phyloP scores from a whole-genome alignment of 2,113 vertebrate genomes.

The Aptenodytes forsteri region DNA sequence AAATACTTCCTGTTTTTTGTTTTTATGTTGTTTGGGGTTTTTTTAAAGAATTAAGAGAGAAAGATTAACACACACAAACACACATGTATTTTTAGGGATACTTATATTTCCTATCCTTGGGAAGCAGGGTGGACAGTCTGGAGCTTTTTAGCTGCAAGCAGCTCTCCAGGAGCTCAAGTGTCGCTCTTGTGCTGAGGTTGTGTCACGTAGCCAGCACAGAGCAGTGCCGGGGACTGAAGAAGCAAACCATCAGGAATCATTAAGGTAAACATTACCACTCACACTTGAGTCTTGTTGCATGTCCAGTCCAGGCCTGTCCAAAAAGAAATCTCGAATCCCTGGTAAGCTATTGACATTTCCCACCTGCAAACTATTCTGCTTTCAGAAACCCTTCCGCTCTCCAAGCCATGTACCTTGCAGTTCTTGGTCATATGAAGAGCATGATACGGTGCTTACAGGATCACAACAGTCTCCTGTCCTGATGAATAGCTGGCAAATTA shows the following conservation, averaged over 20 bases:
- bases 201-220: fast-evolving
- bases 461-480: neutral
- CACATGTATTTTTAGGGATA: neutral
- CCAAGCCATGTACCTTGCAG: fast-evolving
- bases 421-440: neutral
- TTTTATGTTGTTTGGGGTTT: neutral
- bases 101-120: fast-evolving
- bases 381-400: neutral
- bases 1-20: neutral
- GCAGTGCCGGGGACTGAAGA: neutral
- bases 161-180: neutral
- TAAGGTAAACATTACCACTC: neutral
- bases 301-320: neutral
- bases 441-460: neutral
- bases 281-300: neutral
- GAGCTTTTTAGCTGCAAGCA: neutral
- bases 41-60: neutral
- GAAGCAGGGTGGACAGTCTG: neutral
- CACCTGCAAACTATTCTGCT: neutral
- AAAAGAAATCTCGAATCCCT: neutral
- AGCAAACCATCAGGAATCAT: neutral
- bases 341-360: neutral
- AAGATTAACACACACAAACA: neutral
- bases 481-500: neutral
- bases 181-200: neutral